Base-by-base conservation (phyloP, 2,888 invertebrate species). In the Phyllotreta cruciferae region DNA sequence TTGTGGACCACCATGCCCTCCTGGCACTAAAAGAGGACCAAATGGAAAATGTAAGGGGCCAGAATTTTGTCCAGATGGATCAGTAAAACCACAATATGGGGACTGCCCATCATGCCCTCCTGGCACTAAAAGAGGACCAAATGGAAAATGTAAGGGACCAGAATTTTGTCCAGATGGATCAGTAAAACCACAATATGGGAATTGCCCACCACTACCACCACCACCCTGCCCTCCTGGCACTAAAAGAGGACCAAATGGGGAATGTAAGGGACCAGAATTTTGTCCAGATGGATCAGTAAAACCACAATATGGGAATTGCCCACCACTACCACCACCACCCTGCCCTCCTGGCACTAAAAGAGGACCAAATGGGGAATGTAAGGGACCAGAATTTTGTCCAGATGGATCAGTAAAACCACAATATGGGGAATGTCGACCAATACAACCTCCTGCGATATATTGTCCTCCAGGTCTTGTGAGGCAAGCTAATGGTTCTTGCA, bases 281-380 rank as follows among this genome's bases (percentile, higher is more conserved):
- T n/a, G n/a, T n/a, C n/a, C n/a, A n/a, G n/a, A n/a, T n/a, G n/a
- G n/a, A n/a, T n/a, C 66, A 38, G 36, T 50, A 38, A 54, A 50
- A 42, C 60, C 60, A 38, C 70, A 67, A 2, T 63, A 63, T 24
- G 55, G 55, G 10, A 37, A 13, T 8, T 63, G 63, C 8, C n/a
- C 10, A 13, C 34, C 14, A 34, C 54, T 54, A n/a, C 36, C 47
- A 14, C 53, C 53, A 8, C 56, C 56, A 37, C n/a, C n/a, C n/a
- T 71, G 71, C 62, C 68, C 70, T 38, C 54, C 56, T 8, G 69
- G 64, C 35, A 66, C 64, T 14, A 53, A 55, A 36, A 53, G 41
- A 45, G 41, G 56, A 36, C 57, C 57, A 8, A 45, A 44, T 37
- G 63, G 58, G 34, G 50, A 36, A 45, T 69, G 62, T 54, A 36